phyloP scores from a whole-genome alignment of 92 coral and sea anemone genomes.

The Meandrina meandrites region DNA sequence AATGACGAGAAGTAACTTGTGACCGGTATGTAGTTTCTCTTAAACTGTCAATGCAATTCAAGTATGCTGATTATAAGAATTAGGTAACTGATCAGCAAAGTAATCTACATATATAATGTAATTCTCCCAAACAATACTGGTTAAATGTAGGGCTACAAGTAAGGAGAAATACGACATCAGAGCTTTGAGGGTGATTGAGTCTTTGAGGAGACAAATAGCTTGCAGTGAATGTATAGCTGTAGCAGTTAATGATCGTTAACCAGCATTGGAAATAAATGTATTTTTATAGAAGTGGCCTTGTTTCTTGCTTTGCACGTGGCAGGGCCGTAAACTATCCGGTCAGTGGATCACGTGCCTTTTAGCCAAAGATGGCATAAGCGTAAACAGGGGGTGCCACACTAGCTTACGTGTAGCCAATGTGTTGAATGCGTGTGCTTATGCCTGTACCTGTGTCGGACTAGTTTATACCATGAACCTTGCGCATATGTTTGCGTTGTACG shows the following conservation, averaged over 20 bases:
- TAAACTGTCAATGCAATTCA: not conserved
- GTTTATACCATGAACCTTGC: too few relatives aligned
- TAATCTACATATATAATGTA: not conserved
- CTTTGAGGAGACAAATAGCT: not conserved
- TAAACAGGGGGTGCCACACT: too few relatives aligned
- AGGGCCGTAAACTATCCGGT: not conserved
- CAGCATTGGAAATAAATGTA: conserved; percentile 29
- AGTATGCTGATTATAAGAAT: not conserved
- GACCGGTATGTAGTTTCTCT: not conserved
- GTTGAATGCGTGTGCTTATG: too few relatives aligned
- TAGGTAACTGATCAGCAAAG: too few relatives aligned
- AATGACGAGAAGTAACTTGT: not conserved
- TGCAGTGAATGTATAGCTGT: conserved; percentile 3
- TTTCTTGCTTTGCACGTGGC: not conserved
- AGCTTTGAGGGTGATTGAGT: not conserved
- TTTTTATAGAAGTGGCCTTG: not conserved
- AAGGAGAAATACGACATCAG: not conserved
- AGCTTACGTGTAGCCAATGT: too few relatives aligned
- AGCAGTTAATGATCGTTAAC: conserved; percentile 25
- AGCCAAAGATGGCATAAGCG: not conserved
- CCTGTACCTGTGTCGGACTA: too few relatives aligned
- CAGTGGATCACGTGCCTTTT: not conserved
- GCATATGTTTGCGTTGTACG: too few relatives aligned
- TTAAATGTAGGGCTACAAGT: not conserved
- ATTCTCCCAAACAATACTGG: not conserved